Evolutionary conservation across 2,888 invertebrate species (phyloP).

Genomic region (Drosophila silvestris): DNA sequence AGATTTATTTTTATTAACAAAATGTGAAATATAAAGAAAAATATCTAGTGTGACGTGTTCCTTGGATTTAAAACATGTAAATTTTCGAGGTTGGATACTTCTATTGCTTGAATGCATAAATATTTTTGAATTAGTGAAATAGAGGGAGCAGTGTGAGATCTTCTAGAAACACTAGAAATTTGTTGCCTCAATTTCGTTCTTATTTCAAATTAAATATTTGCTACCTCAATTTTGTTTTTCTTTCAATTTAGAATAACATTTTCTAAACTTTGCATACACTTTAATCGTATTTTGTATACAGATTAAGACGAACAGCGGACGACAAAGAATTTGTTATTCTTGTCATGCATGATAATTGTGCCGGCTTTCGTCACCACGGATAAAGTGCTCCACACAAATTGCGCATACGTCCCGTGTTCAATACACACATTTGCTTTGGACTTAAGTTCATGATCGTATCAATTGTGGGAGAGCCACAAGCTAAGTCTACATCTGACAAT

Average conservation of each 20-base stretch:
- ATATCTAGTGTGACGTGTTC: too few species aligned
- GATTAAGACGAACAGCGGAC: not conserved
- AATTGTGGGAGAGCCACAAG: conserved; percentile 48
- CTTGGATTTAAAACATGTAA: not conserved
- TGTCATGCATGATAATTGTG: not conserved
- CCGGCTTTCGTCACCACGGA: not conserved
- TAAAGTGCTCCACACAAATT: conserved; percentile 15
- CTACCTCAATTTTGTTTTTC: not conserved
- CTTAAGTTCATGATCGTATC: conserved; percentile 74
- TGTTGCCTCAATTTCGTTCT: too few species aligned
- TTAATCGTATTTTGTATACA: not conserved
- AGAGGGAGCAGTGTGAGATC: not conserved
- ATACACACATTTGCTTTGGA: conserved; percentile 14
- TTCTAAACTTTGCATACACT: not conserved
- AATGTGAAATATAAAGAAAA: not conserved
- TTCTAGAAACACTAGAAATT: not conserved
- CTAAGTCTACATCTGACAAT: conserved; percentile 38
- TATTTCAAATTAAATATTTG: not conserved
- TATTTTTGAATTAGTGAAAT: not conserved
- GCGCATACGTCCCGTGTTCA: conserved; percentile 48
- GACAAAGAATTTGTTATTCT: not conserved
- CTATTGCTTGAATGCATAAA: too few species aligned
- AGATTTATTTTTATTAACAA: not conserved
- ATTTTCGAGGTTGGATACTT: too few species aligned
- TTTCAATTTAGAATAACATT: fast-evolving